Conservation (phyloP, 2,113 vertebrate genomes). For the Coptodon rendalli region DNA sequence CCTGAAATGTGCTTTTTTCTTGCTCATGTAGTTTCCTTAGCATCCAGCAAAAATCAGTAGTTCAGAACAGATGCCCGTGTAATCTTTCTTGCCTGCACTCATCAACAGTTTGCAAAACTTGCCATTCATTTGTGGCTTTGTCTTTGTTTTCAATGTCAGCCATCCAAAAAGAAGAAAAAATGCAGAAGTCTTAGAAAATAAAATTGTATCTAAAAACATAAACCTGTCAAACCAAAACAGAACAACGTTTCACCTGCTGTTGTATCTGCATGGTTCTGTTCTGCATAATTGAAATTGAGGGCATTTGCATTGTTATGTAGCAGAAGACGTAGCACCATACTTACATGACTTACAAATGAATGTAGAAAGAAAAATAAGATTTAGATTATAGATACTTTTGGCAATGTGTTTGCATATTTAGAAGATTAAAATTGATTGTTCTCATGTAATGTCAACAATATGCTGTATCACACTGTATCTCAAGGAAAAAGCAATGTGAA, state of each 20-base stretch:
- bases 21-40: conserved; percentile 80
- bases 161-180: conserved; percentile 5
- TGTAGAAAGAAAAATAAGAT: not conserved
- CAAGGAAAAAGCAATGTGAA: not conserved
- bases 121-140: conserved; percentile 59
- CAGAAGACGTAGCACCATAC: not conserved
- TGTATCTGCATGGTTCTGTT: conserved; percentile 68
- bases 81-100: conserved; percentile 80
- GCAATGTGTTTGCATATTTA: not conserved
- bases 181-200: not conserved
- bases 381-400: not conserved
- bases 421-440: not conserved
- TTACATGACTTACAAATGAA: not conserved
- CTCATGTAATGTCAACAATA: not conserved
- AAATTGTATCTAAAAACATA: not conserved
- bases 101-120: conserved; percentile 83
- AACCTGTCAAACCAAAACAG: not conserved
- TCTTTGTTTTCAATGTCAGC: conserved; percentile 4
- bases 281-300: conserved; percentile 75
- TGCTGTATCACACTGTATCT: not conserved
- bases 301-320: not conserved
- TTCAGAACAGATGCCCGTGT: conserved; percentile 79
- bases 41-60: conserved; percentile 84
- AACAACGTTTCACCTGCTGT: conserved; percentile 38
- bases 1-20: conserved; percentile 61